Percentiles rank a stretch among this genome's conserved stretches.
Conservation (phyloP, 2,113 vertebrate genomes). For the Candoia aspera region DNA sequence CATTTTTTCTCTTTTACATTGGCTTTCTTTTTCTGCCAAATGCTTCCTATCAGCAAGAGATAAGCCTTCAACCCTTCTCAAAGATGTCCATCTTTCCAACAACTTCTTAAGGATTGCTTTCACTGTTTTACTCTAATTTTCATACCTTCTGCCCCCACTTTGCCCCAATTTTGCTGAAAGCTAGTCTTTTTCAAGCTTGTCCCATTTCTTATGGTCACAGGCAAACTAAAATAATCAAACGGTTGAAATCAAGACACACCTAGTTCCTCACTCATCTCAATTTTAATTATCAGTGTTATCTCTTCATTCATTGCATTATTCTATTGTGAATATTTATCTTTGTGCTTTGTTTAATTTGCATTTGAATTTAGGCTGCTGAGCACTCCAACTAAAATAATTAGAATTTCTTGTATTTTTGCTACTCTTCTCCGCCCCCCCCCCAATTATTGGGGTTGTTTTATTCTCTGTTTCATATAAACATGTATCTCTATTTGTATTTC, state of each 20-base stretch:
- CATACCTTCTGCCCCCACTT: not conserved
- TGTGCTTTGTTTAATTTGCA: not conserved
- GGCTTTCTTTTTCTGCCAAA: no score
- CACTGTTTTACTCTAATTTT: not conserved
- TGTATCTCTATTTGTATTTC: not conserved
- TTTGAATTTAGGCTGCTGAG: not conserved
- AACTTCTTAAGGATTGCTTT: not conserved
- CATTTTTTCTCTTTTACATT: no score
- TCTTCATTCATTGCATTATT: not conserved
- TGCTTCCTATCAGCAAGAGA: no score
- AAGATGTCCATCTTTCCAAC: no score
- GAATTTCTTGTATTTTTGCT: not conserved
- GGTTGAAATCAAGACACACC: not conserved
- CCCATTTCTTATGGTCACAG: not conserved
- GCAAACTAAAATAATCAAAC: not conserved
- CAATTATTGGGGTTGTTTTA: not conserved
- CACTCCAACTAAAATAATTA: not conserved
- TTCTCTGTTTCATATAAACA: not conserved
- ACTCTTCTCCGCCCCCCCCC: not conserved
- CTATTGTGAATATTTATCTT: not conserved
- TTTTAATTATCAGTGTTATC: not conserved
- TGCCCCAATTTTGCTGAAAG: not conserved
- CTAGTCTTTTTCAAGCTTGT: not conserved
- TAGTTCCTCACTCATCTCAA: not conserved
- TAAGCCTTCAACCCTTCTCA: no score